These are phyloP conservation scores for Aphodius sticticus DNA, from an alignment of 2,888 invertebrate species.

Conservation along the genomic window DNA sequence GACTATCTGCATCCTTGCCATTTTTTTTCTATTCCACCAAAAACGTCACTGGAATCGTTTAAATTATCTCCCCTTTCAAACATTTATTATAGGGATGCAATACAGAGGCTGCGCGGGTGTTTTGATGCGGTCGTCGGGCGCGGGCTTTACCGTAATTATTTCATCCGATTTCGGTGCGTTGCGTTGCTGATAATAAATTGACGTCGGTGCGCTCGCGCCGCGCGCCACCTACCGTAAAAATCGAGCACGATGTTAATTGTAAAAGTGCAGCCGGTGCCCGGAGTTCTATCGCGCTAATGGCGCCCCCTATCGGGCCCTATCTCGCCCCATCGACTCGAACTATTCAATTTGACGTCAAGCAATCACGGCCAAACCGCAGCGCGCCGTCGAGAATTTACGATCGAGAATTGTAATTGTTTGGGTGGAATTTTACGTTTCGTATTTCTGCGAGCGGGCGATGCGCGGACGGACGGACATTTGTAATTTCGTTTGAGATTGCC, in stretches of 20 bases:
- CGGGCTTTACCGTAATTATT: not conserved
- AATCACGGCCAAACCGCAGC: not conserved
- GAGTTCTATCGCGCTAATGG: not conserved
- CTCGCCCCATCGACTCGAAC: not conserved
- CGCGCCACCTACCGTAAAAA: not conserved
- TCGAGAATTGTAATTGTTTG: not conserved
- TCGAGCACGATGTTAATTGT: not conserved
- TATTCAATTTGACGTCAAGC: not conserved
- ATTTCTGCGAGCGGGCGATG: not conserved
- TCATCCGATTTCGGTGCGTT: not conserved
- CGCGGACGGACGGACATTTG: not conserved
- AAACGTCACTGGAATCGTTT: no score
- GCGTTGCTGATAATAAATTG: not conserved
- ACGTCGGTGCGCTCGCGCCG: not conserved
- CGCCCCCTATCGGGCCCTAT: not conserved
- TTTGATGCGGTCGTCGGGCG: not conserved
- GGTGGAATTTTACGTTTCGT: not conserved
- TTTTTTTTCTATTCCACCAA: no score
- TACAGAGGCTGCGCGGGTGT: not conserved
- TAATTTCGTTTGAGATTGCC: not conserved
- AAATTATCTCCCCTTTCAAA: no score
- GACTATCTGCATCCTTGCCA: no score
- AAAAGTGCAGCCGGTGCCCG: not conserved
- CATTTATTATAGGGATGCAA: not conserved
- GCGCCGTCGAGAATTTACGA: not conserved